These are phyloP conservation scores for Maniola hyperantus DNA, from an alignment of 2,888 invertebrate genomes.

Conservation along the genomic window DNA sequence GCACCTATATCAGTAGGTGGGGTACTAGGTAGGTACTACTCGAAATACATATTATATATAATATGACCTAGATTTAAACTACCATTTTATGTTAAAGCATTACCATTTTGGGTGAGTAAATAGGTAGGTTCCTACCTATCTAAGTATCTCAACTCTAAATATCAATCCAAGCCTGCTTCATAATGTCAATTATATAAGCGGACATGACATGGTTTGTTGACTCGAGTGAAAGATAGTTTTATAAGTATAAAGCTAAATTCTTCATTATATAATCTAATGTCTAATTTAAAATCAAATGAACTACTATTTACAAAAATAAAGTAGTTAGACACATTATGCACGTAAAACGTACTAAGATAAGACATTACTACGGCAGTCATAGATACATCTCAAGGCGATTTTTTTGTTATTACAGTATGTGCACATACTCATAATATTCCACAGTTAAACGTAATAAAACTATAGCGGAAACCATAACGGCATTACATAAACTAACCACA, in stretches of 20 bases:
- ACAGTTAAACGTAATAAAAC: constrained; percentile 13
- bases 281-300: background rate
- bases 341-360: too few species aligned
- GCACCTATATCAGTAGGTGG: too few species aligned
- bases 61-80: too few species aligned
- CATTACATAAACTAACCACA: constrained; percentile 19
- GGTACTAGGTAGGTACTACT: too few species aligned
- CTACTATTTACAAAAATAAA: background rate
- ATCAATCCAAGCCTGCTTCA: constrained; percentile 2
- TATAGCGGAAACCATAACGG: constrained; percentile 32
- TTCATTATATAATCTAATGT: background rate
- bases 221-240: constrained; percentile 4
- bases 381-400: background rate
- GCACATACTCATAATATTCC: background rate
- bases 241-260: background rate
- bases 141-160: constrained; percentile 1
- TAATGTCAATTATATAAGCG: constrained; percentile 13
- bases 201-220: constrained; percentile 19
- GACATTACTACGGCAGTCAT: too few species aligned
- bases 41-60: too few species aligned
- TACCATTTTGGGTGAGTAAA: too few species aligned
- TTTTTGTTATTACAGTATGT: background rate
- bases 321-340: background rate
- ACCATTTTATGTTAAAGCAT: too few species aligned
- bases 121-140: too few species aligned